Evolutionary conservation across 2,888 invertebrate genomes (phyloP).

Genomic region (Pyrrhosoma nymphula): DNA sequence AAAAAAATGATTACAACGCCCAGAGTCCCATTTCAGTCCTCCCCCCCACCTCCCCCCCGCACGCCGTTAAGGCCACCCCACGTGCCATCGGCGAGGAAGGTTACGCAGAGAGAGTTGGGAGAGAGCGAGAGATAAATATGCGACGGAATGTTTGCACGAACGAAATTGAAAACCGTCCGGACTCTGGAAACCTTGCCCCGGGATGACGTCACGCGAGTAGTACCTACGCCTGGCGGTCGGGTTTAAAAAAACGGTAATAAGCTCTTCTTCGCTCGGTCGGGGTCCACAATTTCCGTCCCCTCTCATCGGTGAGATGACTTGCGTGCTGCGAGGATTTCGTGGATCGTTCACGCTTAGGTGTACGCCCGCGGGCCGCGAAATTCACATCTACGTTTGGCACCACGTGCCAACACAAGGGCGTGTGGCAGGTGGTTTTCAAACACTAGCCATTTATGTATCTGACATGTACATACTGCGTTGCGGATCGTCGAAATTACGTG

Average conservation of each 20-base stretch:
- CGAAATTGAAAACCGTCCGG: neutral
- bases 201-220: neutral
- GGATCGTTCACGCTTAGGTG: too few species aligned
- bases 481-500: too few species aligned
- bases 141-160: constrained; percentile 9
- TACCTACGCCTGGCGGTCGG: neutral
- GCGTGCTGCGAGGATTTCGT: too few species aligned
- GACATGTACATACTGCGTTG: too few species aligned
- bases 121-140: neutral
- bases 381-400: too few species aligned
- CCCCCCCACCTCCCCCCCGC: neutral
- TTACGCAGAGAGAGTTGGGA: neutral
- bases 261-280: neutral
- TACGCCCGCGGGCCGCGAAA: too few species aligned
- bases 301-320: neutral
- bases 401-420: too few species aligned
- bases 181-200: neutral
- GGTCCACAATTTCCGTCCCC: neutral
- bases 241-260: neutral
- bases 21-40: neutral
- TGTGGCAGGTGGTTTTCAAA: too few species aligned
- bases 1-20: neutral
- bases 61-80: neutral
- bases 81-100: constrained; percentile 1
- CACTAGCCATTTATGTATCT: too few species aligned